Evolutionary conservation across 2,888 invertebrate species (phyloP), one percentile per base, ranked within the genome.

Genomic region (Diadegma fenestrale): DNA sequence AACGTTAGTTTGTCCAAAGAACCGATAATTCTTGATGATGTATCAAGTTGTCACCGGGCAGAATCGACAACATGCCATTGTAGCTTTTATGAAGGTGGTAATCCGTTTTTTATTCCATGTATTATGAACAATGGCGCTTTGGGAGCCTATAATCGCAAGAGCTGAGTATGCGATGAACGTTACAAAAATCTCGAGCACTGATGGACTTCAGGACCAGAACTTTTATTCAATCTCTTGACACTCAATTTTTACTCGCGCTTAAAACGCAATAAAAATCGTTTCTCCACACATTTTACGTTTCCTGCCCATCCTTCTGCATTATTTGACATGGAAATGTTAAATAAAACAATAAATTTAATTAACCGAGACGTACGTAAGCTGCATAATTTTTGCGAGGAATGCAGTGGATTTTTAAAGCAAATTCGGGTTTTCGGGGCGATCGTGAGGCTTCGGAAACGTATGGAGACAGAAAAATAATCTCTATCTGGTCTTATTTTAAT

Each of bases 41-140:
- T 88, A 89, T 90, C 89, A 89, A 88, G 85, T 86, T 85, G 84
- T 85, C 85, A 88, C 85, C 85, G 85, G 85, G 87, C 87, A 87
- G 83, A 88, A 90, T 90, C 90, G 90, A 88, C 89, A 89, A 89
- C 78, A 89, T 89, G 87, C 89, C 79, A 90, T 90, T 89, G 88
- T 87, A 88, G 87, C 84, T 89, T 88, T 87, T 87, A 89, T 79
- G 85, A 84, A 86, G 68, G 80, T 72, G 88, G 88, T 90, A 89
- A 90, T n/a, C n/a, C n/a, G n/a, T n/a, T n/a, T n/a, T n/a, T n/a
- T n/a, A n/a, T n/a, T n/a, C n/a, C n/a, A 89, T 90, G 89, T 89
- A 88, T 90, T 90, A 90, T 87, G 80, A 87, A 88, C 83, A 86
- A 86, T 80, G 85, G 86, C 77, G 76, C 80, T 41, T 76, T 77